Base-by-base conservation (phyloP, 2,888 invertebrate genomes). In the Nymphalis urticae region DNA sequence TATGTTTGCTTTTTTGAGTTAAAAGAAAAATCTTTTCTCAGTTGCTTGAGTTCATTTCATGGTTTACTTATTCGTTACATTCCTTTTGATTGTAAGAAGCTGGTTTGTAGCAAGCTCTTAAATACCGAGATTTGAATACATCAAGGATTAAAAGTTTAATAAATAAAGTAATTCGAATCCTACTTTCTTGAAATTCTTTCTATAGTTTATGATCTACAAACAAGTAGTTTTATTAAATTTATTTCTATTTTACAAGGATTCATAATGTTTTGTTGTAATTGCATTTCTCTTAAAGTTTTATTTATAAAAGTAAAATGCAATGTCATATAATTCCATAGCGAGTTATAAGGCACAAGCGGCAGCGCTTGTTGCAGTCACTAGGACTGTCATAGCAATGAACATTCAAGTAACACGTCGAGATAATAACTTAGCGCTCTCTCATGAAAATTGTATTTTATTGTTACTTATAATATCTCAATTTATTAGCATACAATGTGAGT, bases 401-500 rank as follows among this genome's bases (percentile, higher is more conserved):
- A 54, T 47, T 48, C 50, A 47, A 66, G 48, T 60, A 64, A 63
- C 51, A 48, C 54, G 36, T 36, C 61, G 48, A 54, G 54, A 58
- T 58, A 32, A 67, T 61, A 61, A 61, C 48, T 42, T 61, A n/a
- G 48, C 48, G 61, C 48, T 24, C 50, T 67, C 36, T 66, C 56
- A 36, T 51, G 56, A 50, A 67, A 67, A 58, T 51, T 62, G 8
- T 61, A 48, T 54, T 66, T 62, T 32, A 66, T 47, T 47, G 17
- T 47, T 21, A 21, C 48, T 58, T 65, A 64, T 71, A 54, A 64
- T 58, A 71, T 70, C 65, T 70, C 50, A 62, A 68, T 51, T 73
- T 66, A 81, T 80, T 80, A 76, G 75, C 79, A 79, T 79, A 77
- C 76, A 80, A 80, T 78, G 74, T 78, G 79, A 80, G 89, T 86